A percentile compares a stretch with the other conserved stretches of the same genome.
phyloP scores from a whole-genome alignment of 1,140 invertebrate species.

The Drosophila neocordata region DNA sequence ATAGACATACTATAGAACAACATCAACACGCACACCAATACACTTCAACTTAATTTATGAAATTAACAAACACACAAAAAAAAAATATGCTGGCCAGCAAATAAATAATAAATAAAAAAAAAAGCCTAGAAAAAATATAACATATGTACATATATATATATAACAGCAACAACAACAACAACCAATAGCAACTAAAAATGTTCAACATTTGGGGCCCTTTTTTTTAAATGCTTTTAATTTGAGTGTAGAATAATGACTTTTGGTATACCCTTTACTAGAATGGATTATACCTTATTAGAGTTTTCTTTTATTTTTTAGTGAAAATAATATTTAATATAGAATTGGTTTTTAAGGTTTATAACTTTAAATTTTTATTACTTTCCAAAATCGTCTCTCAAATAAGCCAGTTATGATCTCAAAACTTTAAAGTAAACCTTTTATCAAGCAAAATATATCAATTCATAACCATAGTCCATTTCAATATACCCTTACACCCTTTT shows the following conservation, averaged over 20 bases:
- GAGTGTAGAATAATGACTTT: neutral
- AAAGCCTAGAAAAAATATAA: constrained; percentile 32
- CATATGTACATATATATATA: neutral
- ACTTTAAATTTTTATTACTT: too few species aligned
- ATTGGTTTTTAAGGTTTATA: too few species aligned
- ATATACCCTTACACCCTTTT: too few species aligned
- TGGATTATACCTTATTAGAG: too few species aligned
- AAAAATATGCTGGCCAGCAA: constrained; percentile 46
- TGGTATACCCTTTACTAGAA: neutral
- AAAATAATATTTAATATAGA: too few species aligned
- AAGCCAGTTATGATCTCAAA: too few species aligned
- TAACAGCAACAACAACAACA: neutral
- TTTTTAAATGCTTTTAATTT: neutral
- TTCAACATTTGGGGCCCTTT: constrained; percentile 4
- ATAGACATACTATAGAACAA: constrained; percentile 2
- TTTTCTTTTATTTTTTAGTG: too few species aligned
- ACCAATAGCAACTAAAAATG: constrained; percentile 1
- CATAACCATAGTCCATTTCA: too few species aligned
- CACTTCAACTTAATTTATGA: constrained; percentile 66
- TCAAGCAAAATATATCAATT: too few species aligned
- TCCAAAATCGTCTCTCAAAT: too few species aligned
- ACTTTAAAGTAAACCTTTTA: too few species aligned
- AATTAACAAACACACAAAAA: constrained; percentile 63
- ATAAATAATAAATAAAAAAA: constrained; percentile 67
- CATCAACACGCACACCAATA: constrained; percentile 11